phyloP scores from a whole-genome alignment of 1,140 invertebrate genomes.

The Neoseiulus cucumeris region DNA sequence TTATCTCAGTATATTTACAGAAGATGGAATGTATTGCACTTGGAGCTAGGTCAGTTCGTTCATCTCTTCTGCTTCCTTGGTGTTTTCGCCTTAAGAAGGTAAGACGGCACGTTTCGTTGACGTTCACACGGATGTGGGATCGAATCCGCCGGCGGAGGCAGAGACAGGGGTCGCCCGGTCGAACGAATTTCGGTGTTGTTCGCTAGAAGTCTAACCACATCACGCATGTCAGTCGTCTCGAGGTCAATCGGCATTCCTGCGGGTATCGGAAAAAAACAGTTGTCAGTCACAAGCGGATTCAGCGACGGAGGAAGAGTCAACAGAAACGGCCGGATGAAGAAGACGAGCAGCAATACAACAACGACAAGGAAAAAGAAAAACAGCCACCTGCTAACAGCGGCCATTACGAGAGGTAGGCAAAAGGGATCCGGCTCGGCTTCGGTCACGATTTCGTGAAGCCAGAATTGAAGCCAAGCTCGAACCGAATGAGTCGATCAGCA shows the following conservation, averaged over 20 bases:
- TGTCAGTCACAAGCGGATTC: not conserved
- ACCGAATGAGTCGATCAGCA: not conserved
- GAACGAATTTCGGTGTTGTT: not conserved
- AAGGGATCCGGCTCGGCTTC: not conserved
- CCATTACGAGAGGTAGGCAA: too few species aligned
- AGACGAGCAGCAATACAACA: too few species aligned
- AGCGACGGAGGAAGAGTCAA: not conserved
- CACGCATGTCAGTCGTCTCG: constrained; percentile 5
- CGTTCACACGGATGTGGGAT: constrained; percentile 3
- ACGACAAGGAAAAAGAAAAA: too few species aligned
- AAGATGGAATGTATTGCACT: too few species aligned
- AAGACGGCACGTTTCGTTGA: constrained; percentile 1
- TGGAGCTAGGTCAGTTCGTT: too few species aligned
- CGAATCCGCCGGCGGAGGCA: not conserved
- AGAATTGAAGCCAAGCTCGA: not conserved
- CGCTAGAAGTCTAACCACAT: constrained; percentile 1
- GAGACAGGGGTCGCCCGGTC: not conserved
- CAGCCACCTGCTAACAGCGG: too few species aligned
- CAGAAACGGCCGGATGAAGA: not conserved
- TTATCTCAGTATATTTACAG: too few species aligned
- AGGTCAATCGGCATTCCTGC: constrained; percentile 5
- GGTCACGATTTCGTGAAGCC: constrained; percentile 6
- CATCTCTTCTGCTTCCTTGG: not conserved
- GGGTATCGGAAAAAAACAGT: not conserved
- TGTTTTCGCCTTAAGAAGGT: not conserved